Percentiles rank a stretch among this genome's conserved stretches.
Conservation (phyloP, 2,113 vertebrate genomes). For the Lophotis ruficrista region DNA sequence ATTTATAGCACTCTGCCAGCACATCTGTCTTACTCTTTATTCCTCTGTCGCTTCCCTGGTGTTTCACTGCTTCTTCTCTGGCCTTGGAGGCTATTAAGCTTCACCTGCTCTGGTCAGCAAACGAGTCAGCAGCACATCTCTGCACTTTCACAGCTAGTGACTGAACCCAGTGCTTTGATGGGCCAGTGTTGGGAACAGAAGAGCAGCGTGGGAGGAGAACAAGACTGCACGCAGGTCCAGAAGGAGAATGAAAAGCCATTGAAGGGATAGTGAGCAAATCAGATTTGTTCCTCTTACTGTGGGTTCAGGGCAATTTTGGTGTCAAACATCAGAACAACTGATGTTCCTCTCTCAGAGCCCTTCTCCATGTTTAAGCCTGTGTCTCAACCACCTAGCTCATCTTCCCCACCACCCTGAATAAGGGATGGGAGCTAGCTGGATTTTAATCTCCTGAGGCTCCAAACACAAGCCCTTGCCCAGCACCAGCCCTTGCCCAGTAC, state of each 20-base stretch:
- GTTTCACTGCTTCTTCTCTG: background rate
- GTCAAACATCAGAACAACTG: background rate
- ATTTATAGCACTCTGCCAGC: conserved; percentile 14
- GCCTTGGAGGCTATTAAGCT: background rate
- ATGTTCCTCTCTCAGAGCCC: background rate
- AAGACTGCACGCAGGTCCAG: background rate
- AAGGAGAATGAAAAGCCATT: background rate
- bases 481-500: background rate
- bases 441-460: conserved; percentile 18
- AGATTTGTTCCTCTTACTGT: background rate
- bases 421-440: background rate
- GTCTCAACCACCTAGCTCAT: background rate
- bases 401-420: background rate
- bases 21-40: background rate
- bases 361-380: background rate
- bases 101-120: background rate
- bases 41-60: background rate
- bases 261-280: background rate
- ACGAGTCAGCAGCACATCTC: background rate
- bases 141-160: background rate
- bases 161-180: background rate
- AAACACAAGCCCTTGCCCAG: background rate
- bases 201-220: background rate
- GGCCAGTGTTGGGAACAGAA: background rate
- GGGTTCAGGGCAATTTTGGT: background rate